Evolutionary conservation across 1,140 invertebrate genomes (phyloP), one percentile per base, ranked within the genome.

Genomic region (Radopholus similis): DNA sequence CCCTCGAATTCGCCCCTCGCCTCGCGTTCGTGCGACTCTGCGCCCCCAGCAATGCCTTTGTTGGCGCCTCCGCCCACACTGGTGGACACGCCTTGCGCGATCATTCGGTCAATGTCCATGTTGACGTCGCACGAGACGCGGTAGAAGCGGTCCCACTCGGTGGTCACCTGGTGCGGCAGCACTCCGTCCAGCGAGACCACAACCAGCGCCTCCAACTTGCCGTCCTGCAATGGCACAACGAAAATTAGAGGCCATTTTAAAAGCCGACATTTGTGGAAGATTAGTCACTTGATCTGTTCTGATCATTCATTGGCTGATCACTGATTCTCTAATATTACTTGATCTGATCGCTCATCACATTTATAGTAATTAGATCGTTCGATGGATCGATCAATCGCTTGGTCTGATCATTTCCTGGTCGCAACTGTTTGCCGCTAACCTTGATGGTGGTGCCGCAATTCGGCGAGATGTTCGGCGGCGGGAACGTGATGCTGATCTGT

Each of bases 71-170:
- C 21, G 47, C 18, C 47, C 2, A 15, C 47, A 15, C 47, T 28
- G 44, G 18, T 49, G 47, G n/a, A n/a, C n/a, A n/a, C n/a, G n/a
- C n/a, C 59, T 38, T 9, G 42, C 47, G 32, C 34, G 40, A 62
- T 5, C 59, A 62, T 49, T 23, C 49, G 42, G 5, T 62, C 59
- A n/a, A 62, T 34, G 34, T 83, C 75, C 81, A 83, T 81, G 23
- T 72, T 77, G 11, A 80, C 79, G 66, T 81, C 79, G 37, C 79
- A 81, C 13, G 70, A 72, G 21, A 81, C 78, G 34, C 77, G 68
- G 64, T 81, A 81, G 72, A 81, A 81, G 21, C 79, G 79, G 75
- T 81, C 79, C 81, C 81, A 81, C 70, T 81, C 79, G 55, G 78
- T 79, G 60, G 81, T 81, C 11, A 81, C 79, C 70, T 81, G 79